phyloP scores from a whole-genome alignment of 2,113 vertebrate genomes.

The Eclectus roratus region DNA sequence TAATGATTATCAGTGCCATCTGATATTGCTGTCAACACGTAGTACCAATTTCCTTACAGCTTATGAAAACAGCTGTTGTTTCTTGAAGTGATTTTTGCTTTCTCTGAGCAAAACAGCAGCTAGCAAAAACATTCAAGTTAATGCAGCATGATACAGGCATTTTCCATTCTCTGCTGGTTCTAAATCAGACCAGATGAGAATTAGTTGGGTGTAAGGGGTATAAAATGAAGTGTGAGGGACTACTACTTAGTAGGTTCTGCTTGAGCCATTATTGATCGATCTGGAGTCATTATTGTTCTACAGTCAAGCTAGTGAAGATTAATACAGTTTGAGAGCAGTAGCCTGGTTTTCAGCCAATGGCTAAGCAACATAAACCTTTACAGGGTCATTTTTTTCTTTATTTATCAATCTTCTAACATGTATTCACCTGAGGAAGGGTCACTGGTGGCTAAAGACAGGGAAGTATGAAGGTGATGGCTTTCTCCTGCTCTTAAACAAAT shows the following conservation, averaged over 20 bases:
- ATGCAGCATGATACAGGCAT: not conserved
- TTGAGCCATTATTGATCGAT: not conserved
- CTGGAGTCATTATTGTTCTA: not conserved
- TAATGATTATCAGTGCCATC: not conserved
- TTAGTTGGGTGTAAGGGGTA: not conserved
- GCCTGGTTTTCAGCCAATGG: not conserved
- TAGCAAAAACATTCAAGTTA: not conserved
- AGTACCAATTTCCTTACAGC: not conserved
- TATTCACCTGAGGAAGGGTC: not conserved
- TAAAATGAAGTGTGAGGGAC: not conserved
- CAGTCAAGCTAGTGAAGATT: not conserved
- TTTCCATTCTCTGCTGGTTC: not conserved
- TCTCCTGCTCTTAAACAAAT: not conserved
- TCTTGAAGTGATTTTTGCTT: not conserved
- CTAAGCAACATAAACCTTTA: not conserved
- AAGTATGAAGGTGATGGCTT: not conserved
- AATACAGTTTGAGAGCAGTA: not conserved
- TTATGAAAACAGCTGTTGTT: not conserved
- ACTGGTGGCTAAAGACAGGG: not conserved
- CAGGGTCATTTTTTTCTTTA: not conserved
- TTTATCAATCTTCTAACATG: not conserved
- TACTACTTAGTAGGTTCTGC: not conserved
- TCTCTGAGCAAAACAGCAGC: not conserved
- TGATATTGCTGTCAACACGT: not conserved
- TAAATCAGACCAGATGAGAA: not conserved